Conservation (phyloP, 2,797 vertebrate genomes). For the Jordanella pulchra region DNA sequence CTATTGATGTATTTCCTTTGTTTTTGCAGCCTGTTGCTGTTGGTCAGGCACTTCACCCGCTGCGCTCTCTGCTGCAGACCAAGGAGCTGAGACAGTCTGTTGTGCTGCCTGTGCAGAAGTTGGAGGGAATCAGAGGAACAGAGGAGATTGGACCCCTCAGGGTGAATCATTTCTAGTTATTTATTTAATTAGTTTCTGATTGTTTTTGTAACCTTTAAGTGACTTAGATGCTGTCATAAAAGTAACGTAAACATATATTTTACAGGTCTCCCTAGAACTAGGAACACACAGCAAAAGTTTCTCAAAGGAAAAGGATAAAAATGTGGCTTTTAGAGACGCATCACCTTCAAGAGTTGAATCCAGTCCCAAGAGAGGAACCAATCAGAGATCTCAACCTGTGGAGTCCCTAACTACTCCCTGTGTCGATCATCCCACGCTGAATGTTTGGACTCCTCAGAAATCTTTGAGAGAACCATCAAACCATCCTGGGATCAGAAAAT, state of each 20-base stretch:
- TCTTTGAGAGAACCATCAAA: not conserved
- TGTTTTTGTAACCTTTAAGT: not conserved
- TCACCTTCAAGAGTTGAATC: slow-evolving; percentile 18
- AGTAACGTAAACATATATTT: slow-evolving; percentile 3
- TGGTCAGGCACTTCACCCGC: slow-evolving; percentile 82
- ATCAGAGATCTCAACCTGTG: slow-evolving; percentile 27
- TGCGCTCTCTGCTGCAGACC: slow-evolving; percentile 81
- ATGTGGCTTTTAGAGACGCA: slow-evolving; percentile 17
- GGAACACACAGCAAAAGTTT: slow-evolving; percentile 72
- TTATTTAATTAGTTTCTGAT: not conserved
- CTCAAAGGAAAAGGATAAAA: slow-evolving; percentile 38
- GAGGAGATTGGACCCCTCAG: slow-evolving; percentile 83
- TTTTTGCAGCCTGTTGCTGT: slow-evolving; percentile 79
- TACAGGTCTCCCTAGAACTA: slow-evolving; percentile 88
- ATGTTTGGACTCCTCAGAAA: slow-evolving; percentile 43
- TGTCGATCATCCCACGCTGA: slow-evolving; percentile 30
- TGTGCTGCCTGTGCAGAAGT: slow-evolving; percentile 76
- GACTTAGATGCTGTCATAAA: not conserved
- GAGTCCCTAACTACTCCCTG: slow-evolving; percentile 16
- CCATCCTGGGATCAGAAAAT: slow-evolving; percentile 9
- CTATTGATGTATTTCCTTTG: not conserved
- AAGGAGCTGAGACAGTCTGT: slow-evolving; percentile 76
- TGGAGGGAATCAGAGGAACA: slow-evolving; percentile 61
- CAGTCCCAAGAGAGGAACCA: slow-evolving; percentile 50
- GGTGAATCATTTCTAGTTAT: slow-evolving; percentile 72